Percentiles rank a stretch among this genome's conserved stretches.
phyloP scores from a whole-genome alignment of 2,797 vertebrate genomes.

The Pteropus rufus region DNA sequence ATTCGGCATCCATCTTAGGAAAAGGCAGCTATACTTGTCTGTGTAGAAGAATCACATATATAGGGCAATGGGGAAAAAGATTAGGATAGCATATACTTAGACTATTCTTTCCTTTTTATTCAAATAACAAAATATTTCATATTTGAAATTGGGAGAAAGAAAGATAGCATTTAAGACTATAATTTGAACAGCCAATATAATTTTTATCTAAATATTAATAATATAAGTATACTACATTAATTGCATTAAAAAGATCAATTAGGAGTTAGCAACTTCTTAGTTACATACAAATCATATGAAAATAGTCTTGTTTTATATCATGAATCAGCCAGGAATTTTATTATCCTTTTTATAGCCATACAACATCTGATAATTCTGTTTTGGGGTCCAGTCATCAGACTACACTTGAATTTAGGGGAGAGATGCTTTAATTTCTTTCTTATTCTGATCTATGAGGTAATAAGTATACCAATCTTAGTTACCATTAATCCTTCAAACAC shows the following conservation, averaged over 20 bases:
- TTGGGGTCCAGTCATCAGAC: neutral
- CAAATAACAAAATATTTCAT: neutral
- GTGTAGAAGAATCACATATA: neutral
- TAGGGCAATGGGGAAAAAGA: neutral
- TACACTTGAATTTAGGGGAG: neutral
- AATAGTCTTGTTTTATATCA: neutral
- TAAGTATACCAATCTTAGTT: neutral
- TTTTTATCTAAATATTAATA: neutral
- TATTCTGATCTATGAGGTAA: neutral
- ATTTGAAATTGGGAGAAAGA: neutral
- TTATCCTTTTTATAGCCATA: neutral
- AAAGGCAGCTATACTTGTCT: neutral
- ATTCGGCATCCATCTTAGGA: neutral
- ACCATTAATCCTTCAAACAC: neutral
- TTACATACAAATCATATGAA: neutral
- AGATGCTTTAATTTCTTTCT: neutral
- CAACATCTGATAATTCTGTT: neutral
- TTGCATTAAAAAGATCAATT: neutral
- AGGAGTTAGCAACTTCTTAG: neutral
- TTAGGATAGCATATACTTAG: neutral
- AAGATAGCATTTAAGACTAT: neutral
- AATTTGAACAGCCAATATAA: neutral
- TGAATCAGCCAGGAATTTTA: neutral
- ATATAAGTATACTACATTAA: neutral
- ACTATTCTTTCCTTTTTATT: neutral